Base-by-base conservation (phyloP, 2,797 vertebrate species). In the Cyprinella venusta region DNA sequence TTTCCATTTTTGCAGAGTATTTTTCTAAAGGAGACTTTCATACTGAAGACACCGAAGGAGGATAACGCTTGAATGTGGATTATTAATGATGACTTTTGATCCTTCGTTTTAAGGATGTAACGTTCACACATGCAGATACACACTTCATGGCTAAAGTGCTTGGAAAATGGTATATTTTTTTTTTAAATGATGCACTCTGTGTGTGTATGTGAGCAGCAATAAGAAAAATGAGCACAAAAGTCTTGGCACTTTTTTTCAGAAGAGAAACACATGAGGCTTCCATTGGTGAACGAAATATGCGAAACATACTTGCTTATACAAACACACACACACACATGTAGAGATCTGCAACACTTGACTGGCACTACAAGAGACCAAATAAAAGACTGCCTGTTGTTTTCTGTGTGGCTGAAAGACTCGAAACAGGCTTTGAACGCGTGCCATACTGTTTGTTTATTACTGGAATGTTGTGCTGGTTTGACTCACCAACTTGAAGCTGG, bases 351-450 rank as follows among this genome's bases (percentile, higher is more conserved):
- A 76, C 83, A 90, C 87, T 87, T 85, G 90, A 92, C 85, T 81
- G 87, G 89, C 90, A 92, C 89, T 90, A 88, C 91, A 89, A 64
- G 90, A 92, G 90, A 92, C 93, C 90, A 90, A 83, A 86, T 89
- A 82, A 90, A 88, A 83, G 90, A 89, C 88, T 87, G 85, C 84
- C 89, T 84, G 50, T 71, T 81, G 33, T 61, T 81, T 89, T 91
- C 30, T 21, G 54, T 75, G 48, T 79, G 86, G 80, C 90, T 87
- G 42, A 38, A 36, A 24, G 45, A 76, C 56, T 65, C 19, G 2
- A 63, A 71, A 77, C 83, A 38, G 80, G 61, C 74, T 64, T 76
- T 48, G 45, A 65, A 38, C 8, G 45, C 6, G 80, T 65, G 70
- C 42, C 56, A 81, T 61, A 36, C 33, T 65, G 15, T 50, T 64